Base-by-base conservation (phyloP, 2,888 invertebrate genomes). In the Tanypteryx hageni region DNA sequence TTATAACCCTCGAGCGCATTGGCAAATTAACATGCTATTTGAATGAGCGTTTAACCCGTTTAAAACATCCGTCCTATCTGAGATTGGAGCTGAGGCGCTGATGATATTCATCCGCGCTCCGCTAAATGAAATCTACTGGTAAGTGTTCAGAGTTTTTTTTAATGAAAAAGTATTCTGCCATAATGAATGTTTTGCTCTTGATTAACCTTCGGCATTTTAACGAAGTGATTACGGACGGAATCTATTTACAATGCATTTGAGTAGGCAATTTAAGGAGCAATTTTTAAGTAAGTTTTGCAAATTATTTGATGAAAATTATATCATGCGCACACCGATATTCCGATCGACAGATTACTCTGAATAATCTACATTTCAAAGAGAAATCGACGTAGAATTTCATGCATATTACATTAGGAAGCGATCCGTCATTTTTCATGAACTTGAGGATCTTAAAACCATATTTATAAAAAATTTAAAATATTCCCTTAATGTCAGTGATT, bases 1-100 rank as follows among this genome's bases (percentile, higher is more conserved):
- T 3, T 22, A 44, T 44, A 44, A n/a, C 64, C 64, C n/a, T 16
- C 64, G 18, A 64, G 16, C 14, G 64, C 64, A n/a, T 27, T 76
- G 22, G 76, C 27, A 76, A 76, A 76, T 76, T 76, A 76, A 76
- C 76, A 76, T 76, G 76, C 76, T 76, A 76, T 76, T 76, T 27
- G 76, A 76, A 76, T 13, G 76, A 76, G 13, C 76, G 76, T 76
- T 76, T 76, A 76, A 76, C 76, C 27, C 76, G 9, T 76, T 76
- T 27, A 76, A 14, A 76, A 27, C 76, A 76, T 27, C 76, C 68
- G 68, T 22, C 44, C 44, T 44, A 44, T 44, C 44, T 44, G 18
- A 68, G 64, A 64, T 64, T 64, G 64, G 64, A 14, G 68, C n/a
- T 22, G 68, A 18, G n/a, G n/a, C 68, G 68, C 0, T 68, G 68